Evolutionary conservation across 2,797 vertebrate species (phyloP).

Genomic region (Ibycter americanus): DNA sequence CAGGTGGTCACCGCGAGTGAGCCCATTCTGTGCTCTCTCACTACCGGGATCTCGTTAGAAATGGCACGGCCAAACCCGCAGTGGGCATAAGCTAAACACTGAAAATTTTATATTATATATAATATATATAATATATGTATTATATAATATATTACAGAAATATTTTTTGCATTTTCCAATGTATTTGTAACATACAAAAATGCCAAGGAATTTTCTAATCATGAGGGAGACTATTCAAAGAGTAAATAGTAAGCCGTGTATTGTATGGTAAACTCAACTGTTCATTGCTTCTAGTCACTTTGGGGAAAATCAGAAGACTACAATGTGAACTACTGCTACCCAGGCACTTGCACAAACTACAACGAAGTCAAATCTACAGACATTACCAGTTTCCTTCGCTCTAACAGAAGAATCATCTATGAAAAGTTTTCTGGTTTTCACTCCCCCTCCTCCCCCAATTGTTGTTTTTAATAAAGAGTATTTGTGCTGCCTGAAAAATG

Average conservation of each 20-base stretch:
- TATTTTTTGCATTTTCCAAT: neutral
- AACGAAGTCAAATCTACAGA: neutral
- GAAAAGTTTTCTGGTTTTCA: neutral
- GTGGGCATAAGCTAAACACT: neutral
- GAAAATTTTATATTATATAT: too few relatives aligned
- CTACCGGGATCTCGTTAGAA: neutral
- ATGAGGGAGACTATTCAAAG: neutral
- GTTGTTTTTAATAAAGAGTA: constrained; percentile 34
- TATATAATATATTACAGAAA: neutral
- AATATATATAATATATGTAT: too few relatives aligned
- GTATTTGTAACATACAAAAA: neutral
- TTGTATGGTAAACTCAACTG: neutral
- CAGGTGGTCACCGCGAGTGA: fast-evolving
- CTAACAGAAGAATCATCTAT: neutral
- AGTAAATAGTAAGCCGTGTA: neutral
- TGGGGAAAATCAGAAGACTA: neutral
- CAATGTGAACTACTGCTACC: neutral
- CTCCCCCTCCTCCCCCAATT: neutral
- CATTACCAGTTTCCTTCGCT: neutral
- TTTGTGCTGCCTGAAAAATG: constrained; percentile 53
- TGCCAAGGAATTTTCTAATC: neutral
- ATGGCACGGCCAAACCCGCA: neutral
- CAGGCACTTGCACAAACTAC: neutral
- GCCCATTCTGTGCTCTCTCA: neutral
- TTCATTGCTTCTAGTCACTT: neutral